Evolutionary conservation across 2,113 vertebrate species (phyloP).

Genomic region (Eclectus roratus): DNA sequence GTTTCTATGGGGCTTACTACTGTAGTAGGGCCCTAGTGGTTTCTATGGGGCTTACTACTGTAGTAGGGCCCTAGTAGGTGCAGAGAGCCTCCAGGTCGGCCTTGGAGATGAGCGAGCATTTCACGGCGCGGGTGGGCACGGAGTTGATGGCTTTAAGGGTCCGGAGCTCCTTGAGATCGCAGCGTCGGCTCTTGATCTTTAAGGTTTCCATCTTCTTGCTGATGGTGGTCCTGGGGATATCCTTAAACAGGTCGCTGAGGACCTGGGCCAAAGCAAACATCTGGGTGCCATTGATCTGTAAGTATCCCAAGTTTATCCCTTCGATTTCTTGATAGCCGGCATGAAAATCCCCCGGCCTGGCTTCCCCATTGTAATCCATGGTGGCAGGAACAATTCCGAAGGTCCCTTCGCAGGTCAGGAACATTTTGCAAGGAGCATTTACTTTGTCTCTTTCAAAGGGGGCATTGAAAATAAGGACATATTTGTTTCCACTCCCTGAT

Average conservation of each 20-base stretch:
- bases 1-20: too few species aligned
- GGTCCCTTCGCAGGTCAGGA: slow-evolving; percentile 59
- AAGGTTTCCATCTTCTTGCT: slow-evolving; percentile 70
- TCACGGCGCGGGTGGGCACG: slow-evolving; percentile 66
- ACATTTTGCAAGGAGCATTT: slow-evolving; percentile 45
- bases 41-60: too few species aligned
- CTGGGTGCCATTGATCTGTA: slow-evolving; percentile 66
- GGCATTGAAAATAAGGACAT: slow-evolving; percentile 20
- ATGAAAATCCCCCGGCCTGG: slow-evolving; percentile 36
- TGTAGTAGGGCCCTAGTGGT: too few species aligned
- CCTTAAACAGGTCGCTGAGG: slow-evolving; percentile 66
- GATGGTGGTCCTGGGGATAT: slow-evolving; percentile 70
- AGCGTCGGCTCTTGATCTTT: slow-evolving; percentile 69
- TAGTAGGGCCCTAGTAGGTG: too few species aligned
- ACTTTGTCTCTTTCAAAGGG: background rate
- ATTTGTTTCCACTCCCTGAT: slow-evolving; percentile 16
- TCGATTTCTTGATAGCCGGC: slow-evolving; percentile 65
- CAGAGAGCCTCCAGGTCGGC: slow-evolving; percentile 69
- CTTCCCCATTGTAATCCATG: slow-evolving; percentile 17
- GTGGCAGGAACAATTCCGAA: slow-evolving; percentile 25
- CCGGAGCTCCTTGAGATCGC: slow-evolving; percentile 67
- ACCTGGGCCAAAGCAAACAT: slow-evolving; percentile 74
- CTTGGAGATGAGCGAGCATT: slow-evolving; percentile 73
- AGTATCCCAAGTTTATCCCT: slow-evolving; percentile 71
- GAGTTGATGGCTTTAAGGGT: slow-evolving; percentile 71